Evolutionary conservation across 2,113 vertebrate species (phyloP).

Genomic region (Axis porcinus): DNA sequence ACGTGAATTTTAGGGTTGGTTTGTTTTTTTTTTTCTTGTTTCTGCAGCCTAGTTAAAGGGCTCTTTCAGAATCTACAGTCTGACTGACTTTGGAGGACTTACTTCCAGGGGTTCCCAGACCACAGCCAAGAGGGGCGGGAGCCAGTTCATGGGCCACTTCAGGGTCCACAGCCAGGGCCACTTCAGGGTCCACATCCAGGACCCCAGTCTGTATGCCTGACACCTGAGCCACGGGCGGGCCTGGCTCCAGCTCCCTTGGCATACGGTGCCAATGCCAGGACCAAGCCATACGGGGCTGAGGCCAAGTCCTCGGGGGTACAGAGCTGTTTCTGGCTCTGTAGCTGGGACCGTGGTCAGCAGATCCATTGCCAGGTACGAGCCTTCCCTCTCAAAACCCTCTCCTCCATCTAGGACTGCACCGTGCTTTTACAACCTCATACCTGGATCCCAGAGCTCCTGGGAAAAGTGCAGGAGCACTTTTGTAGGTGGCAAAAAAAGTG

Average conservation of each 20-base stretch:
- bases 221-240: no score
- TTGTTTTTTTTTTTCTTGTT: neutral
- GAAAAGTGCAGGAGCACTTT: no score
- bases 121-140: neutral
- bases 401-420: neutral
- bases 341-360: neutral
- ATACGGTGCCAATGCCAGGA: neutral
- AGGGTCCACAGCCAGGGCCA: neutral
- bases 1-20: neutral
- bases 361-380: neutral
- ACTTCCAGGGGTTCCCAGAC: neutral
- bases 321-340: neutral
- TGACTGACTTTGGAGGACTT: neutral
- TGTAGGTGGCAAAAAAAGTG: neutral
- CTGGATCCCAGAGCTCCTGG: neutral
- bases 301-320: neutral
- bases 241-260: neutral
- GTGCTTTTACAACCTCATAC: accelerated
- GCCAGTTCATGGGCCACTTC: neutral
- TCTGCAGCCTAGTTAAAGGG: neutral
- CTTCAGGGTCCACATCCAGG: neutral
- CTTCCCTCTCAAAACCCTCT: neutral
- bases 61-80: neutral
- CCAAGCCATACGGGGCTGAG: accelerated
- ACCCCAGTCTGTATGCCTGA: neutral